Evolutionary conservation across 2,113 vertebrate genomes (phyloP), one percentile per base, ranked within the genome.

Genomic region (Dasypus novemcinctus): DNA sequence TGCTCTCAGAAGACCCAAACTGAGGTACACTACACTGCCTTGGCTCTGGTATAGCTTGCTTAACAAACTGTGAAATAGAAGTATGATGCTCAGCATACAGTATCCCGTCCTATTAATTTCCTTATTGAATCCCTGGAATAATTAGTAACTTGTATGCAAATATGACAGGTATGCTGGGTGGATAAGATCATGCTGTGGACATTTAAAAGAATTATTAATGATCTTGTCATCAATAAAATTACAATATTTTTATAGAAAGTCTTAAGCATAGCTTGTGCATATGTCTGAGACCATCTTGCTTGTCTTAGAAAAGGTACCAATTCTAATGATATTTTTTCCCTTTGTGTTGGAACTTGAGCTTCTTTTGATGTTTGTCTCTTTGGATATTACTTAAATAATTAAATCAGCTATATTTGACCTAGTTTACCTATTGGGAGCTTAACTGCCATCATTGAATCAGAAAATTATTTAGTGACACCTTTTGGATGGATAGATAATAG

Each of bases 351-450:
- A 94, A 95, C 92, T 96, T 94, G 79, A 92, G 91, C 84, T 96
- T 92, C 85, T 96, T 97, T 97, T 98, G 95, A 96, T 95, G 95
- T 96, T 91, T 94, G 59, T 83, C 61, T 96, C 96, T 91, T 96
- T 88, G 29, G 59, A 36, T 94, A 94, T 79, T 85, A 83, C 93
- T 92, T 97, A 97, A 97, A 97, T 97, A 98, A 97, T 95, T 97
- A 93, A 97, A 95, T 66, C 66, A 91, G 71, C 31, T 93, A 71
- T 84, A 87, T 97, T 94, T 93, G 69, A 87, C 43, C 78, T 76
- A 91, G 43, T 97, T 97, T 98, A 87, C 86, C 93, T 95, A 91
- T 31, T 83, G 69, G 75, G 80, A 36, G 27, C 84, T 95, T 96
- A 69, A 80, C 93, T 94, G 93, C 49, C 49, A 49, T 88, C 43